Evolutionary conservation across 2,888 invertebrate species (phyloP).

Genomic region (Cremastinae sp.): DNA sequence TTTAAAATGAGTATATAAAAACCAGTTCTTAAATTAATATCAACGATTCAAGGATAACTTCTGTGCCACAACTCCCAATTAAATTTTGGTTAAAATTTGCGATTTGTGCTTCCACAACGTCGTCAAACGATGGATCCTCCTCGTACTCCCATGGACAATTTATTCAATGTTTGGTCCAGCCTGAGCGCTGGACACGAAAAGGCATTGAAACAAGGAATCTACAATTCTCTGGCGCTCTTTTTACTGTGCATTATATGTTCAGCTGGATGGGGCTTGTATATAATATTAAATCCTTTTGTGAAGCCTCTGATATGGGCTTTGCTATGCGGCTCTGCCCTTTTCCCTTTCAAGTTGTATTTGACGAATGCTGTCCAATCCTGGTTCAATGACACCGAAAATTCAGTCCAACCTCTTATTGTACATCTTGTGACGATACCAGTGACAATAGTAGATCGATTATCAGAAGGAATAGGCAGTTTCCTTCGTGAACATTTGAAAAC

Average conservation of each 20-base stretch:
- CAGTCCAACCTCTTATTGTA: conserved; percentile 85
- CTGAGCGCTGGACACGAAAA: conserved; percentile 91
- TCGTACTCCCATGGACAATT: conserved; percentile 84
- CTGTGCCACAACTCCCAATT: no score
- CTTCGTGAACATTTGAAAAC: conserved; percentile 86
- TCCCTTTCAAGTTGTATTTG: conserved; percentile 94
- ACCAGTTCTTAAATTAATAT: background rate
- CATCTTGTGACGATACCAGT: conserved; percentile 86
- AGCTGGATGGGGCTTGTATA: conserved; percentile 89
- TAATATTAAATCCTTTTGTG: conserved; percentile 94
- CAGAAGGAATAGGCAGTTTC: conserved; percentile 88
- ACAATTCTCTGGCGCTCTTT: conserved; percentile 92
- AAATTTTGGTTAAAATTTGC: no score
- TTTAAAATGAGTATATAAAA: background rate
- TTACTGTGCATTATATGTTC: conserved; percentile 86
- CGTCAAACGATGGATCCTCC: conserved; percentile 79
- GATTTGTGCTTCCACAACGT: no score
- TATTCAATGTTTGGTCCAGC: conserved; percentile 85
- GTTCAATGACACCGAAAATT: conserved; percentile 87
- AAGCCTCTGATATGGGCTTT: conserved; percentile 97
- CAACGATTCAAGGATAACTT: background rate
- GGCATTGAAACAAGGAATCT: conserved; percentile 94
- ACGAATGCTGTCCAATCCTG: conserved; percentile 89
- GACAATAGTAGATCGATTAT: conserved; percentile 87
- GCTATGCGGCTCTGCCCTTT: conserved; percentile 97